Percentiles rank a stretch among this genome's conserved stretches.
These are phyloP conservation scores for Alces alces DNA, from an alignment of 2,113 vertebrate genomes.

Conservation along the genomic window DNA sequence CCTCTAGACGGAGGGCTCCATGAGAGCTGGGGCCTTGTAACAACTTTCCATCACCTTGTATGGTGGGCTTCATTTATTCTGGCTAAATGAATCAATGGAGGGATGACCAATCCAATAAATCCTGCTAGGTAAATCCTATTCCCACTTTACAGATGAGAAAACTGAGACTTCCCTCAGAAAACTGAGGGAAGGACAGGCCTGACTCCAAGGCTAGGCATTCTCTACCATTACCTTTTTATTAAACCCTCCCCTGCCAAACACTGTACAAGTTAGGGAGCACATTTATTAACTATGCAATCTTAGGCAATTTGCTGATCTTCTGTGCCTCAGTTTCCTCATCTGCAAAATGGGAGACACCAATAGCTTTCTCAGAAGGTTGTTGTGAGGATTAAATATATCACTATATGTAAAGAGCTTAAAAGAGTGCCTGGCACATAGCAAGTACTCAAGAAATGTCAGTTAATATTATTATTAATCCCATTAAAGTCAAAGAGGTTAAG, in stretches of 20 bases:
- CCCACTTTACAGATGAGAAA: neutral
- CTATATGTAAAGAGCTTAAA: neutral
- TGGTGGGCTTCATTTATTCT: neutral
- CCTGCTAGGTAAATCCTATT: neutral
- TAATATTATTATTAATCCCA: neutral
- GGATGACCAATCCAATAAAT: neutral
- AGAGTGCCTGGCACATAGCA: neutral
- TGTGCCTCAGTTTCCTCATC: neutral
- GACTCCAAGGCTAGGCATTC: neutral
- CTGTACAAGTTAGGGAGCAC: neutral
- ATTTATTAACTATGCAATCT: neutral
- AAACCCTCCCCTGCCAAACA: neutral
- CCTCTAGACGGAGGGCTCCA: neutral
- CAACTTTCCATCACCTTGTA: neutral
- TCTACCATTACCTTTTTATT: neutral
- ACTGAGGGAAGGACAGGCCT: neutral
- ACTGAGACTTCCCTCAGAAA: neutral
- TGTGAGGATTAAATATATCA: neutral
- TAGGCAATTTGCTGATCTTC: neutral
- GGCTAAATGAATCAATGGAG: neutral
- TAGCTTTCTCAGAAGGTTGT: neutral
- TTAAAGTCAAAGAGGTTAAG: neutral
- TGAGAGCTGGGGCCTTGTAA: neutral
- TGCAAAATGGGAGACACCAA: neutral
- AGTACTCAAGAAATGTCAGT: neutral